Evolutionary conservation across 2,797 vertebrate species (phyloP), one percentile per base, ranked within the genome.

Genomic region (Psittacula derbiana): DNA sequence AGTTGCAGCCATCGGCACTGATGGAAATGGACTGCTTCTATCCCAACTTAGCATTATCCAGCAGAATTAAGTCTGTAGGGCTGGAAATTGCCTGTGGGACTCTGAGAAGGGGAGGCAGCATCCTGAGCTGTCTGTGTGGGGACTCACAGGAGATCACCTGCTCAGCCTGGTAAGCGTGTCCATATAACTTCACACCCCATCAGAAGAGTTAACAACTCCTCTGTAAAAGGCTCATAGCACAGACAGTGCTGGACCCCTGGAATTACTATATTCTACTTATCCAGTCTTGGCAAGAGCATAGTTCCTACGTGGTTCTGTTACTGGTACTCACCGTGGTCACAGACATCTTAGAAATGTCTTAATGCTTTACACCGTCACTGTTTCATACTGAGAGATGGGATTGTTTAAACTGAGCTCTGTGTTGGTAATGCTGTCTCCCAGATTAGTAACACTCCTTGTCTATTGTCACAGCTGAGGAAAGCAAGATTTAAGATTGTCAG

Each of bases 221-320:
- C 43, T 55, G 33, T 70, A 4, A 53, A 5, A 50, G 50, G 31
- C 19, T 72, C 52, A 0, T 3, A 31, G 55, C 0, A 0, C 12
- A 47, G 58, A 0, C 12, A 2, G 19, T 20, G 52, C 83, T 43
- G 66, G 23, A 7, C 62, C 11, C 1, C 43, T 13, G 9, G 20
- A 36, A 36, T 28, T 6, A 2, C 28, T 25, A 1, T 40, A 12
- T 21, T 43, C 62, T 52, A 17, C 0, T 40, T n/a, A 6, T 19
- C 8, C 16, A 0, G 40, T 2, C 28, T 21, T 19, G 27, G 76
- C 20, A 36, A n/a, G 25, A n/a, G 20, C 66, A 5, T 6, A 7
- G 30, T 3, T 81, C n/a, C 66, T 21, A 1, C 4, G 14, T 33
- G 60, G 4, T 41, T 78, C 65, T 79, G 60, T 11, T 58, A 4